Evolutionary conservation across 2,797 vertebrate genomes (phyloP), one percentile per base, ranked within the genome.

Genomic region (Lepus oiostolus): DNA sequence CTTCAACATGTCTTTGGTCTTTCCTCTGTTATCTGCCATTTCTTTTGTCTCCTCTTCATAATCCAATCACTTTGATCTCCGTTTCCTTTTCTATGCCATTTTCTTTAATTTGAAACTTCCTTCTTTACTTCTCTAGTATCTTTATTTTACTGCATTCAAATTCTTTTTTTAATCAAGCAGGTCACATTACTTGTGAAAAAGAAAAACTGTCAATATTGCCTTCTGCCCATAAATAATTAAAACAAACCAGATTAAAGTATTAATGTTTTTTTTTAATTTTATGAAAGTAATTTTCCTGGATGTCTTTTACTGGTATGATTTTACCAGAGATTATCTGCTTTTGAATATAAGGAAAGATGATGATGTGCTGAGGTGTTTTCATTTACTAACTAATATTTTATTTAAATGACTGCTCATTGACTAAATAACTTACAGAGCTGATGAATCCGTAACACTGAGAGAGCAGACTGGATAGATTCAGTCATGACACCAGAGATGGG

Each of bases 31-130:
- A 94, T 96, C 92, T 92, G 79, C 21, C 65, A n/a, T 95, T 87
- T 85, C 88, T 86, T 93, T 94, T 72, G 93, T 94, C 76, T 84
- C 13, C 38, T 14, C 17, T 65, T 71, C 82, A 85, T 17, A 19
- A 13, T 32, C 30, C 75, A 58, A 58, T 87, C 32, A 60, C 93
- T 97, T 95, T 96, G 95, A 96, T 96, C 93, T 94, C 9, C 13
- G 7, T 70, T 93, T 94, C 60, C 90, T 94, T 88, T 95, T 83
- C 63, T 52, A 79, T 68, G 90, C 68, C 26, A 71, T 77, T 94
- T 84, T 91, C 32, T 93, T 94, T 96, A 95, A 93, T 96, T 81
- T 30, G 60, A 95, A 94, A 86, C 85, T 93, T 79, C 76, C 85
- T 91, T 83, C 84, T 88, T 93, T 77, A 62, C 50, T 90, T 94